Evolutionary conservation across 2,888 invertebrate species (phyloP).

Genomic region (Melitaea athalia): DNA sequence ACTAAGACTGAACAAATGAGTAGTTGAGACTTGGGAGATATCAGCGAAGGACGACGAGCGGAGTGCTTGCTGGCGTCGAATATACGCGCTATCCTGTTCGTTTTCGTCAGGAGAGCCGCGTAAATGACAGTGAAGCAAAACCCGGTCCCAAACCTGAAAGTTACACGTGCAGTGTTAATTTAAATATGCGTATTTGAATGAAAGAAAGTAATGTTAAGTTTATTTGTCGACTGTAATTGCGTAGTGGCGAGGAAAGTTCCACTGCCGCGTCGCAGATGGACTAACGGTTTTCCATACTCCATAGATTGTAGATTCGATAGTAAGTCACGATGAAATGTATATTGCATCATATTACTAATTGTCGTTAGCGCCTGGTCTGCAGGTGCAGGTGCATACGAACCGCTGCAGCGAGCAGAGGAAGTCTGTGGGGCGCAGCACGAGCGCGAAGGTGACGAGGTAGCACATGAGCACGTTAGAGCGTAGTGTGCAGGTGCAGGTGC

Average conservation of each 20-base stretch:
- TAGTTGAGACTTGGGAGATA: slow-evolving; percentile 94
- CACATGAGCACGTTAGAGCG: slow-evolving; percentile 94
- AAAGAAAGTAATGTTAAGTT: no score
- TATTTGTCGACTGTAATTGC: no score
- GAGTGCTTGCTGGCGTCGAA: slow-evolving; percentile 97
- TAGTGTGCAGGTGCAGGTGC: slow-evolving; percentile 86
- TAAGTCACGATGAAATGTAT: no score
- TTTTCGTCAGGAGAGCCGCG: slow-evolving; percentile 97
- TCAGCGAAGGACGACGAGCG: slow-evolving; percentile 95
- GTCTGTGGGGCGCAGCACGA: slow-evolving; percentile 93
- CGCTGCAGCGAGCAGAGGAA: slow-evolving; percentile 94
- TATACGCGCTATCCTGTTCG: slow-evolving; percentile 97
- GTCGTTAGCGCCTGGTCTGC: no score
- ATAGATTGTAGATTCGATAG: no score
- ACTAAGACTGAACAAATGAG: slow-evolving; percentile 93
- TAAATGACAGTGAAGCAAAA: slow-evolving; percentile 98
- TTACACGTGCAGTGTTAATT: not conserved
- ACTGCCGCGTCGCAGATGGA: no score
- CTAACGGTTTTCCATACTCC: no score
- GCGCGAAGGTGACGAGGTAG: slow-evolving; percentile 95
- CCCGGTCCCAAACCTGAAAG: slow-evolving; percentile 89
- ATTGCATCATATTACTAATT: no score
- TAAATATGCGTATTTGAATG: no score
- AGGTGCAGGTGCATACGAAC: slow-evolving; percentile 62
- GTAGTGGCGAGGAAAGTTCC: no score